Base-by-base conservation (phyloP, 1,140 invertebrate species). In the Drosophila lini region DNA sequence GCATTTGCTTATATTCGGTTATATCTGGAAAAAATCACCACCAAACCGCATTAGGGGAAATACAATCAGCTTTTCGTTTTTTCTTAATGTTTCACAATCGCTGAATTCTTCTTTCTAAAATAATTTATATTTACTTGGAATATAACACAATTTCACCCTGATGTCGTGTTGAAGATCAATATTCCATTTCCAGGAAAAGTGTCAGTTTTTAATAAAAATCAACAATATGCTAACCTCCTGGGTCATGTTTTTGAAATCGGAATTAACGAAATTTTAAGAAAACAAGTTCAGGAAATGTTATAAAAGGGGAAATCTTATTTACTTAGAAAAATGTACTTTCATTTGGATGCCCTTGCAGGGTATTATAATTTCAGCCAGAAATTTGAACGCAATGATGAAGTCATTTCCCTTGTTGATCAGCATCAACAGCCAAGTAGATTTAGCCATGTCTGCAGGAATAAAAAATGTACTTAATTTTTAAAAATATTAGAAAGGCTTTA, bases 1-100 rank as follows among this genome's bases (percentile, higher is more conserved):
- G 68, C 64, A 77, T 68, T 38, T 57, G 68, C 53, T 32, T 59
- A 28, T 9, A 40, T 61, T 62, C 5, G 32, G 50, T 31, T 52
- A 40, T 50, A 61, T 40, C 9, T 52, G 34, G 34, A 19, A 52
- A 61, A 55, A 50, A 34, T n/a, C 9, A 15, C 8, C 8, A 3
- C 3, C 9, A n/a, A 45, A 34, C 5, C 15, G 16, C 6, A 22
- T 50, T 31, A 31, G 16, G 2, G 16, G 28, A 7, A 59, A 34
- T 19, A 31, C 22, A 52, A 50, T 50, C 32, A 9, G 32, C 3
- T 25, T 25, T 36, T 50, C 11, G 3, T 50, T 34, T 50, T 52
- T 4, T 36, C 11, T 36, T 16, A 11, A n/a, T 25, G 11, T 10
- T 25, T 34, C 32, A 60, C 5, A 28, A 52, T 28, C 31, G 4